A percentile compares a stretch with the other conserved stretches of the same genome.
phyloP scores from a whole-genome alignment of 2,113 vertebrate genomes.

The Amphiprion percula region DNA sequence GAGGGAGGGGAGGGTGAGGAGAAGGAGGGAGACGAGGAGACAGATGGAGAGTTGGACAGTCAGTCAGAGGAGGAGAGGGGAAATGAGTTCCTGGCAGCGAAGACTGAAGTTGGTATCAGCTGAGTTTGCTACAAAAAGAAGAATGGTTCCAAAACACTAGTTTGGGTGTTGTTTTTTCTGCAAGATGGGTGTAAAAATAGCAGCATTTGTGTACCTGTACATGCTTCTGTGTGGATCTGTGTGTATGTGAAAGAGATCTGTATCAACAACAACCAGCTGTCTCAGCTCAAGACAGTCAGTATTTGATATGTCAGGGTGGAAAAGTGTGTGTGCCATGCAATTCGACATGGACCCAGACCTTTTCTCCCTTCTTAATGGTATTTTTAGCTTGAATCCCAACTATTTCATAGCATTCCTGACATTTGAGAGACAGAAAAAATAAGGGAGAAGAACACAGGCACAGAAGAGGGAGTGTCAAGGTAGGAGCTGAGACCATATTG shows the following conservation, averaged over 20 bases:
- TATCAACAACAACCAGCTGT: slow-evolving; percentile 48
- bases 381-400: slow-evolving; percentile 53
- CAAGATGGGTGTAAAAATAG: slow-evolving; percentile 53
- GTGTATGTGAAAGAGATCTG: slow-evolving; percentile 37
- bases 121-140: slow-evolving; percentile 52
- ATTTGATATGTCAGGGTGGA: slow-evolving; percentile 40
- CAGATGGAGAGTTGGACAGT: slow-evolving; percentile 76
- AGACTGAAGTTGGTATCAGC: slow-evolving; percentile 61
- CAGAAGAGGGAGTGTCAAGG: slow-evolving; percentile 57
- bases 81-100: slow-evolving; percentile 69
- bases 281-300: slow-evolving; percentile 25
- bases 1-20: not conserved
- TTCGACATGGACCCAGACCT: slow-evolving; percentile 39
- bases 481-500: slow-evolving; percentile 69
- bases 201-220: slow-evolving; percentile 45
- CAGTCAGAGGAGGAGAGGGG: slow-evolving; percentile 53
- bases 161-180: slow-evolving; percentile 30
- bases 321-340: slow-evolving; percentile 17
- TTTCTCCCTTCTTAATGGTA: slow-evolving; percentile 24
- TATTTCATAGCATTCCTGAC: slow-evolving; percentile 35
- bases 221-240: slow-evolving; percentile 25
- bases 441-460: slow-evolving; percentile 30
- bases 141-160: slow-evolving; percentile 27
- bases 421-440: slow-evolving; percentile 41
- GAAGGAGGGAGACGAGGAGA: slow-evolving; percentile 48